Base-by-base conservation (phyloP, 2,113 vertebrate species). In the Anhinga anhinga region DNA sequence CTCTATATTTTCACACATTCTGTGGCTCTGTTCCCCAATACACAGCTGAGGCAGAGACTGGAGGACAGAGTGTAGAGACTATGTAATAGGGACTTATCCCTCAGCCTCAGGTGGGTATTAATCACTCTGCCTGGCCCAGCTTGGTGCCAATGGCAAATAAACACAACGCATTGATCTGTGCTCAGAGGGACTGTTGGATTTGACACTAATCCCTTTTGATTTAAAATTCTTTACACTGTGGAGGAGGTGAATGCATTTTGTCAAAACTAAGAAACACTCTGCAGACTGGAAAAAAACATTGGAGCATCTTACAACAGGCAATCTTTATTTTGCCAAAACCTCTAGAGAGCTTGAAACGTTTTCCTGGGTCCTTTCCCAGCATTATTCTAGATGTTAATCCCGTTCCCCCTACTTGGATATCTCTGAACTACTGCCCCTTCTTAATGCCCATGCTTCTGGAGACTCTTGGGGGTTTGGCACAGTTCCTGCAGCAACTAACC, bases 81-180 rank as follows among this genome's bases (percentile, higher is more conserved):
- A 32, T n/a, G 59, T 67, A 67, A 61, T 14, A 67, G 36, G 25
- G 44, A 70, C 22, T 96, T 89, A 86, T 89, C 77, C 77, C 61
- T 82, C 70, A 79, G 86, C 69, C 94, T 95, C 53, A 79, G 83
- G 74, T 77, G 66, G 70, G 58, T 84, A 76, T 91, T 95, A 95
- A 90, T 81, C 83, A 92, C 69, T 67, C 61, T 89, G 55, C 61
- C 56, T 87, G 83, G 45, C 45, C 81, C 94, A 95, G 65, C 61
- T 94, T 72, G 88, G 32, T 96, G 95, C 81, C 81, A 86, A 21
- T 82, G 69, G 72, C 65, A 91, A 90, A 95, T 73, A 94, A 97
- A 82, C 73, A 82, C 77, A 92, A 42, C 2, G 0, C 40, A 89
- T 38, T 81, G 30, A 82, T 95, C 83, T 87, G 49, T 65, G 44